A percentile compares a stretch with the other conserved stretches of the same genome.
Conservation (phyloP, 2,797 vertebrate species). For the Clarias pachynema region DNA sequence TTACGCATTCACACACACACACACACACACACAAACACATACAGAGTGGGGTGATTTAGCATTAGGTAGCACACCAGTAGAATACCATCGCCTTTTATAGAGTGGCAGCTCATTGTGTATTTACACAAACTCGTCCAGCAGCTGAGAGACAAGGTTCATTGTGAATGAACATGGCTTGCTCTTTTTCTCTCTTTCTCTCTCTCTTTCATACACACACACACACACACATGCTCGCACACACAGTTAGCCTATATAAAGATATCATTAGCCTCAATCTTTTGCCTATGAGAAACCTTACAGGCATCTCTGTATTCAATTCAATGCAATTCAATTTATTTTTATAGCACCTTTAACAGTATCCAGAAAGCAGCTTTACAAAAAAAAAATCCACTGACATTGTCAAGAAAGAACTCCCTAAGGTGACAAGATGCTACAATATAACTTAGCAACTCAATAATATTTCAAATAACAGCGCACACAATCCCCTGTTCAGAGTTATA, state of each 20-base stretch:
- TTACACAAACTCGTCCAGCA: slow-evolving; percentile 48
- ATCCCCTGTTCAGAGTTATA: background rate
- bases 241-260: too few species aligned
- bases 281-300: background rate
- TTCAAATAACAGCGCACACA: background rate
- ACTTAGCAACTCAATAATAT: background rate
- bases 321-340: background rate
- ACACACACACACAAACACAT: slow-evolving; percentile 25
- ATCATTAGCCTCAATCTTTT: background rate
- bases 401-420: background rate
- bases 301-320: background rate
- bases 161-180: slow-evolving; percentile 36
- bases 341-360: background rate
- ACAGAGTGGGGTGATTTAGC: slow-evolving; percentile 38
- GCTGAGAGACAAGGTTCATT: slow-evolving; percentile 25
- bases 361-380: background rate
- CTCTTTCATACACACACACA: background rate
- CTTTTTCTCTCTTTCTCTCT: background rate
- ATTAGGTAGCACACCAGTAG: slow-evolving; percentile 56
- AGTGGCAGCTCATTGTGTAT: slow-evolving; percentile 56
- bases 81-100: slow-evolving; percentile 80
- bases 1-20: slow-evolving; percentile 19
- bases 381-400: background rate
- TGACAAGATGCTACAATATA: background rate
- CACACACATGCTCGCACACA: background rate